Percentiles rank a stretch among this genome's conserved stretches.
phyloP scores from a whole-genome alignment of 2,888 invertebrate genomes.

The Callinectes sapidus region DNA sequence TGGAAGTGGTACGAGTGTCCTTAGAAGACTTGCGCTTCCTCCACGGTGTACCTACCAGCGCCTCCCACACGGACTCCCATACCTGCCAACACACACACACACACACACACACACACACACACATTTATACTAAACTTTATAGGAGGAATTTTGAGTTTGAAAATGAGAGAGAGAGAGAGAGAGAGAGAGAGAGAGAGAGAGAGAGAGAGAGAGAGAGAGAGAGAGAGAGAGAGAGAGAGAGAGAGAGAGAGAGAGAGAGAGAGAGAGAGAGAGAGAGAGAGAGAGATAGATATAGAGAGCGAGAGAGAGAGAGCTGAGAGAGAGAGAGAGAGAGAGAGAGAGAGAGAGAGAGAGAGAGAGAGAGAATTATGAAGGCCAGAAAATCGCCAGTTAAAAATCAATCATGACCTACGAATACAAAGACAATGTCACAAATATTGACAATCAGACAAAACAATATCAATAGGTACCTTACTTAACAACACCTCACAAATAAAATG shows the following conservation, averaged over 20 bases:
- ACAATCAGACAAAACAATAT: no score
- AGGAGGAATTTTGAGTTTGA: background rate
- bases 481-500: no score
- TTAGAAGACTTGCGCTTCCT: constrained; percentile 34
- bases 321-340: constrained; percentile 8
- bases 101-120: background rate
- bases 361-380: background rate
- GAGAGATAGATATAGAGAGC: background rate
- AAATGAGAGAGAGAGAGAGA: background rate
- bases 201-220: background rate
- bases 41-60: constrained; percentile 49
- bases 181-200: no score
- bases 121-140: background rate
- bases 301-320: background rate
- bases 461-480: no score
- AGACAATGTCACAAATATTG: no score
- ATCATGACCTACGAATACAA: background rate
- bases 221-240: constrained; percentile 3
- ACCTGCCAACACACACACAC: constrained; percentile 41
- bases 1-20: constrained; percentile 56
- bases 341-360: constrained; percentile 8
- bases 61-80: constrained; percentile 59
- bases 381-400: no score
- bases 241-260: constrained; percentile 5
- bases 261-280: constrained; percentile 20